Base-by-base conservation (phyloP, 2,888 invertebrate species). In the Netelia fuscicornis region DNA sequence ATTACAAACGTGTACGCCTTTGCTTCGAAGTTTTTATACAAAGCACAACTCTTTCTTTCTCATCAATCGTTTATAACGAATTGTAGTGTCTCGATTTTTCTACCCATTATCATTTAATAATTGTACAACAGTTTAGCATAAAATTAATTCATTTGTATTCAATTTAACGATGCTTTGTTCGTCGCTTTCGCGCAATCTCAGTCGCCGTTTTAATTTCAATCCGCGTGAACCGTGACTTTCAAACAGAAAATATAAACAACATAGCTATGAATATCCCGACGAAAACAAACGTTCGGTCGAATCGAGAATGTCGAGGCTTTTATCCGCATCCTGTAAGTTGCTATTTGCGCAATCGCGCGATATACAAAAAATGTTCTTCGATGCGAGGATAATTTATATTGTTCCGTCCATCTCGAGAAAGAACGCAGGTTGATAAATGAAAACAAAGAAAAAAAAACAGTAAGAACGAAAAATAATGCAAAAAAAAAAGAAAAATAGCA, bases 281-380 rank as follows among this genome's bases (percentile, higher is more conserved):
- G 9, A 30, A n/a, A 6, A 25, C n/a, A 70, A 42, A 72, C 25
- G 72, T 60, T 48, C 17, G 64, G 30, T 6, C 8, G 13, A 2
- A 74, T 11, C 10, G 52, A 1, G 6, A 52, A 62, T 37, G 30
- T 77, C 76, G 60, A 42, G 48, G 87, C 86, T 87, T 89, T 89
- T 91, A 90, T 89, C 88, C 89, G 89, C 90, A 88, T 87, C 90
- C 89, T 89, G 70, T 76, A 87, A 79, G 90, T 91, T 91, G 91
- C 90, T 91, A 91, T 91, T 91, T 90, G 88, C 87, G 87, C 83
- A 84, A 87, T 88, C 84, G 48, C 71, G 72, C 68, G 0, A 75
- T 44, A 72, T 83, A 74, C 84, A 86, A 76, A 81, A 77, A 77
- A 68, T 85, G 80, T 83, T 85, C 37, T 37, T 37, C 37, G 37